Evolutionary conservation across 2,797 vertebrate species (phyloP), one percentile per base, ranked within the genome.

Genomic region (Rachycentron canadum): DNA sequence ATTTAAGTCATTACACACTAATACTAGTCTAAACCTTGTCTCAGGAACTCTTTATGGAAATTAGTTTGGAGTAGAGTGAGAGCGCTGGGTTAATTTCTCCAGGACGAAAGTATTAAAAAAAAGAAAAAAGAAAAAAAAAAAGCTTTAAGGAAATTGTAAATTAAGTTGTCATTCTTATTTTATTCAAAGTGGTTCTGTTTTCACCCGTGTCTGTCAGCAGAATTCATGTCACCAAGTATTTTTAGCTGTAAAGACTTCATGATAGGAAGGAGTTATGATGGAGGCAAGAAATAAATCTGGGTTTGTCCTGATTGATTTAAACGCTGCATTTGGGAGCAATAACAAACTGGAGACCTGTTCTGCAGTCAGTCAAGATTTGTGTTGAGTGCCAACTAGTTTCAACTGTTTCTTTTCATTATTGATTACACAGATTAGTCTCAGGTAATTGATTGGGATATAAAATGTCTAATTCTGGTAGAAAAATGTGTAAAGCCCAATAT

Each of bases 1-100:
- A 47, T 57, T 67, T 3, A 21, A 43, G 73, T 68, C 34, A 64
- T 58, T 34, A 34, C 2, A 52, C 49, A 13, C 49, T 28, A 21
- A 40, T 0, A 14, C 47, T 41, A 2, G 41, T 52, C 4, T 50
- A 10, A 25, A 70, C 25, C 4, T 38, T 30, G 3, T 55, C 21
- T 59, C 60, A 26, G 34, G 6, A 45, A 55, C 8, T 28, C 26
- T 23, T 43, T n/a, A n/a, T 69, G 45, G 13, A 40, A 45, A 74
- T 59, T 0, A 43, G 53, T 40, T 23, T 8, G 19, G 3, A 9
- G 21, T 4, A 7, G 6, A 36, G 10, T 11, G 23, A 45, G 38
- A 36, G 53, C 4, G 9, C 21, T 2, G 50, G 23, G 14, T 49
- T 63, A 0, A 34, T 58, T 50, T 41, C 41, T 41, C 3, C 66